Base-by-base conservation (phyloP, 2,113 vertebrate species). In the Corvus hawaiiensis region DNA sequence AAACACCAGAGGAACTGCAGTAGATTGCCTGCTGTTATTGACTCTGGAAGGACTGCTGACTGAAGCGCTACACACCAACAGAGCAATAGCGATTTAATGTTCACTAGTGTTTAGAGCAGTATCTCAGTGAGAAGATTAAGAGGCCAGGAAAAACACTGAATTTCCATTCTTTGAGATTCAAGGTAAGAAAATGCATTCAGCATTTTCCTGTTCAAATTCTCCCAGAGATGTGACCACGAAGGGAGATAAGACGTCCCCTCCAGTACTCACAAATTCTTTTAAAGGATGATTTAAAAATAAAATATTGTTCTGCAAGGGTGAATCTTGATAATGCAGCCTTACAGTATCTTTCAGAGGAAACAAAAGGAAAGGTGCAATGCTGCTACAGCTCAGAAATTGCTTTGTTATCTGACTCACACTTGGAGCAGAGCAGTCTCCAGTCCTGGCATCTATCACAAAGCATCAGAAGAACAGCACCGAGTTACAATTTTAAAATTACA, bases 51-150 rank as follows among this genome's bases (percentile, higher is more conserved):
- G 93, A 81, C 20, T 94, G 87, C 88, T 78, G 94, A 88, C 91
- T 85, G 74, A 87, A 94, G 90, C 12, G 2, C 77, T 85, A 82
- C 56, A 94, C 46, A 75, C 90, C 77, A 81, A 11, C 78, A 84
- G 83, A 90, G 74, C 83, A 81, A 82, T 51, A 97, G 68, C 16
- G 11, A 96, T 95, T 93, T 93, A 79, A 86, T 68, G 75, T 92
- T 97, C 96, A 90, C 94, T 96, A 96, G 79, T 84, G 94, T 91
- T 97, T 91, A 90, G 82, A 95, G 94, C 63, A 5, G 66, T 90
- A 91, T 84, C 85, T 95, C 85, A 67, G 83, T 16, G 67, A 48
- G 80, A 73, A 93, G 96, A 97, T 85, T 64, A 96, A 96, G 96
- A 96, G 76, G 69, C 92, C 89, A 72, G 33, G 61, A 72, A 97